Percentiles rank a stretch among this genome's conserved stretches.
Conservation (phyloP, 2,113 vertebrate genomes). For the Desmodus rotundus region DNA sequence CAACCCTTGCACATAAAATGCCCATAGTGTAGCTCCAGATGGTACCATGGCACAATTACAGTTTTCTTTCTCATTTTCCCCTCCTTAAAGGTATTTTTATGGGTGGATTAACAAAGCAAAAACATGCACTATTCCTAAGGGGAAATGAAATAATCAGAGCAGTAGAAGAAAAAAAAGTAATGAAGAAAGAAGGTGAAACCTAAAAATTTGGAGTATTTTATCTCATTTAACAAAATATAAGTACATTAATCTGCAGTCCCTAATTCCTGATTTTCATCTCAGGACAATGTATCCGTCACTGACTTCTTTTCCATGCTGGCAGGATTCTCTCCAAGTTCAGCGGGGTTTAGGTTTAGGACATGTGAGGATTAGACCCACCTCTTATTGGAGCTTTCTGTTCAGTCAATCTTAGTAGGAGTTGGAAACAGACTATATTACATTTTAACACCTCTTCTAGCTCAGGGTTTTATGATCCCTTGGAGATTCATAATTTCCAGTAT, state of each 20-base stretch:
- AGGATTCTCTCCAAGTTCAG: background rate
- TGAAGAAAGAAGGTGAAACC: background rate
- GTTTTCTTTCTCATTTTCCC: background rate
- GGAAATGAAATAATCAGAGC: background rate
- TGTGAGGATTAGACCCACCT: background rate
- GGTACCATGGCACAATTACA: background rate
- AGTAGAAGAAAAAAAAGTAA: background rate
- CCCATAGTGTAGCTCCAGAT: background rate
- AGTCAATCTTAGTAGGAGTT: slow-evolving; percentile 10
- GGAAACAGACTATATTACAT: slow-evolving; percentile 15
- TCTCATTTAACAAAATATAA: background rate
- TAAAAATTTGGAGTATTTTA: background rate
- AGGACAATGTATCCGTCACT: background rate
- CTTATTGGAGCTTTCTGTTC: background rate
- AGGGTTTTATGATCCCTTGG: slow-evolving; percentile 55
- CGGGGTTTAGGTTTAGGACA: background rate
- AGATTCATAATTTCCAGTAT: slow-evolving; percentile 60
- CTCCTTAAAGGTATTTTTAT: background rate
- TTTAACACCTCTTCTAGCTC: slow-evolving; percentile 51
- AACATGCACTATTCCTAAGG: background rate
- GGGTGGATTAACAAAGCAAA: background rate
- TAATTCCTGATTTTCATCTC: background rate
- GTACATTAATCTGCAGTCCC: background rate
- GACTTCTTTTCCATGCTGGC: too few relatives aligned
- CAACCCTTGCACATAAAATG: background rate